Percentiles rank a stretch among this genome's conserved stretches.
Conservation (phyloP, 2,113 vertebrate species). For the Saiga tatarica region DNA sequence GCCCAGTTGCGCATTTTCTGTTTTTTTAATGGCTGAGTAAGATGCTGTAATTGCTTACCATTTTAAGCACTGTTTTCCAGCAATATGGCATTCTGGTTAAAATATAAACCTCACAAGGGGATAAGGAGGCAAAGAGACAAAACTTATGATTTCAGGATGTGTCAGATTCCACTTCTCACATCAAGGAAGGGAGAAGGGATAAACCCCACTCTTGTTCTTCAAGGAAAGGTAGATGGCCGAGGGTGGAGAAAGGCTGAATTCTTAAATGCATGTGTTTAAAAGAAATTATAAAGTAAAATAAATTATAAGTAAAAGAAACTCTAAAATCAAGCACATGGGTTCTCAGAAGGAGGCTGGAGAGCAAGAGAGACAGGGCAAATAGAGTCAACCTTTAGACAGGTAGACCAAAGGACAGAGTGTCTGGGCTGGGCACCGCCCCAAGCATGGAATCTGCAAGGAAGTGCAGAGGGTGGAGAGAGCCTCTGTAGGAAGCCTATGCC, state of each 20-base stretch:
- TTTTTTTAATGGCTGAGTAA: not conserved
- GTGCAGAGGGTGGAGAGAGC: not conserved
- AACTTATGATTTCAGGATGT: not conserved
- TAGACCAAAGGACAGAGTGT: not conserved
- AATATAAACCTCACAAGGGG: not conserved
- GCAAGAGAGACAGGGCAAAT: not conserved
- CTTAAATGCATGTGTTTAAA: too few species aligned
- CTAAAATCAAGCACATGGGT: not conserved
- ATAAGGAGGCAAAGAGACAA: not conserved
- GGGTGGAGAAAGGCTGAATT: not conserved
- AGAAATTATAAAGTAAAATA: not conserved
- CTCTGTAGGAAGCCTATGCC: not conserved
- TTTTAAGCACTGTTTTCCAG: not conserved
- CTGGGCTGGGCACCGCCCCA: not conserved
- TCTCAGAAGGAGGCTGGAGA: not conserved
- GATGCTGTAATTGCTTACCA: not conserved
- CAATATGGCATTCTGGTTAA: not conserved
- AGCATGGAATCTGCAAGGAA: not conserved
- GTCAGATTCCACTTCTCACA: not conserved
- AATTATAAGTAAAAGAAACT: not conserved
- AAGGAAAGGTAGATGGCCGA: not conserved
- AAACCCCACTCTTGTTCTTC: not conserved
- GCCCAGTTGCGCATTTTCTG: not conserved
- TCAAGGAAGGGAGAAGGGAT: not conserved
- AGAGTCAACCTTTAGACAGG: not conserved